These are phyloP conservation scores for Synodontis membranacea DNA, from an alignment of 2,113 vertebrate species.

Conservation along the genomic window DNA sequence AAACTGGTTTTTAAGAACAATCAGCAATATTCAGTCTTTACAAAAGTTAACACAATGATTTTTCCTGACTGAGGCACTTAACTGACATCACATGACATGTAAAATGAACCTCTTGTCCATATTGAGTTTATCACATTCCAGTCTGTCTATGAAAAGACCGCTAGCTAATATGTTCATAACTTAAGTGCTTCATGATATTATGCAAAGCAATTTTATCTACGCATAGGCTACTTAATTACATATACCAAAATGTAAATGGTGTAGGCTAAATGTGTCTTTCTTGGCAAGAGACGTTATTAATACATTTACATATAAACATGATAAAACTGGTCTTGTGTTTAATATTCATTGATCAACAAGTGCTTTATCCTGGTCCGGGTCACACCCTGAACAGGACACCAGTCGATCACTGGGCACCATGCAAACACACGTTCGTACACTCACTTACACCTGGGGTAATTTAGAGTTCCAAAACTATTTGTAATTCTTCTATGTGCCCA, in stretches of 20 bases:
- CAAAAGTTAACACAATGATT: background rate
- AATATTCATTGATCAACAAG: background rate
- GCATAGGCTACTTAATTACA: background rate
- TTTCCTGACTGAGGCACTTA: conserved; percentile 45
- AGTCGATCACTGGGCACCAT: background rate
- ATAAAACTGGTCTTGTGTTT: background rate
- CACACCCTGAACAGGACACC: background rate
- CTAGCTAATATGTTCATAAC: background rate
- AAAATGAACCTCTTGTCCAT: background rate
- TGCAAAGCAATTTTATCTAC: background rate
- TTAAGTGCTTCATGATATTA: background rate
- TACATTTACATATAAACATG: background rate
- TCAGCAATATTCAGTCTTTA: background rate
- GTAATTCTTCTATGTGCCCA: no score
- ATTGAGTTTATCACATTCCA: background rate
- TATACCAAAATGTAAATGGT: background rate
- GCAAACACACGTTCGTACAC: background rate
- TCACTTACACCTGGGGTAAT: background rate
- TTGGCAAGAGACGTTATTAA: background rate
- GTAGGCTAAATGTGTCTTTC: background rate
- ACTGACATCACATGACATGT: background rate
- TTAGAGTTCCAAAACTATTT: background rate
- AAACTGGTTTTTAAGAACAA: background rate
- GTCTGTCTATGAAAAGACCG: background rate
- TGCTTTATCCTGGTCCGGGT: background rate